A percentile compares a stretch with the other conserved stretches of the same genome.
Conservation (phyloP, 1,140 invertebrate genomes). For the Radopholus similis region DNA sequence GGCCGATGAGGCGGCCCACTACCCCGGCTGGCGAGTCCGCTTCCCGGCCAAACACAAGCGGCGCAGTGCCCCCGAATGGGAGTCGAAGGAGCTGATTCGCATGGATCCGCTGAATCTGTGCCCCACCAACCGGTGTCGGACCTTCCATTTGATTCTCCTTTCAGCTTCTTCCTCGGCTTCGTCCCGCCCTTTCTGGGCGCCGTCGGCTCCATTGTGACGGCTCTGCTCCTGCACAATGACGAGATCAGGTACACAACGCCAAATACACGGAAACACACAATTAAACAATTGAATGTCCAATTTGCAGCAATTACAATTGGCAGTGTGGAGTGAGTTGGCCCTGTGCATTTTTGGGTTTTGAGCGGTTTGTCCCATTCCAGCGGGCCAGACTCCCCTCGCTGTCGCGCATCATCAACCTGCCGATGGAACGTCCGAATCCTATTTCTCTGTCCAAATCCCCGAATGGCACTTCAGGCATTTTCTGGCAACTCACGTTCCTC, state of each 20-base stretch:
- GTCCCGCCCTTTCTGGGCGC: slow-evolving; percentile 58
- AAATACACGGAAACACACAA: too few species aligned
- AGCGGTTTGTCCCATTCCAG: slow-evolving; percentile 31
- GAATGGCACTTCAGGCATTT: slow-evolving; percentile 38
- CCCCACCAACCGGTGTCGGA: too few species aligned
- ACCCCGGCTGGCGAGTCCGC: slow-evolving; percentile 1
- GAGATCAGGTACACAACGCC: slow-evolving; percentile 46
- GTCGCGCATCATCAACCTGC: slow-evolving; percentile 53
- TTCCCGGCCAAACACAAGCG: slow-evolving; percentile 1
- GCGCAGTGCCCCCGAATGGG: slow-evolving; percentile 5
- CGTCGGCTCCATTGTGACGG: slow-evolving; percentile 53
- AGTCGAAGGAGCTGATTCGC: slow-evolving; percentile 31
- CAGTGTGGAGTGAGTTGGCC: slow-evolving; percentile 55
- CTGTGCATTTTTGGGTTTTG: not conserved
- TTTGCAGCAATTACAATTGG: slow-evolving; percentile 55
- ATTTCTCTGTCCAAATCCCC: slow-evolving; percentile 6
- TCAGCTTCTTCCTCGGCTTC: slow-evolving; percentile 51
- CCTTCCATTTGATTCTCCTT: not conserved
- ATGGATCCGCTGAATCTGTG: slow-evolving; percentile 47
- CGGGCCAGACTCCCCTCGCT: slow-evolving; percentile 51
- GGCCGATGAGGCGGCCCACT: not conserved
- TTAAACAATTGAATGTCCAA: not conserved
- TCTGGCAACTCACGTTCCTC: slow-evolving; percentile 53
- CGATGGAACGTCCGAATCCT: slow-evolving; percentile 39
- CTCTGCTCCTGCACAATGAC: slow-evolving; percentile 57